Evolutionary conservation across 2,888 invertebrate genomes (phyloP), one percentile per base, ranked within the genome.

Genomic region (Gastracanthus pulcherrimus): DNA sequence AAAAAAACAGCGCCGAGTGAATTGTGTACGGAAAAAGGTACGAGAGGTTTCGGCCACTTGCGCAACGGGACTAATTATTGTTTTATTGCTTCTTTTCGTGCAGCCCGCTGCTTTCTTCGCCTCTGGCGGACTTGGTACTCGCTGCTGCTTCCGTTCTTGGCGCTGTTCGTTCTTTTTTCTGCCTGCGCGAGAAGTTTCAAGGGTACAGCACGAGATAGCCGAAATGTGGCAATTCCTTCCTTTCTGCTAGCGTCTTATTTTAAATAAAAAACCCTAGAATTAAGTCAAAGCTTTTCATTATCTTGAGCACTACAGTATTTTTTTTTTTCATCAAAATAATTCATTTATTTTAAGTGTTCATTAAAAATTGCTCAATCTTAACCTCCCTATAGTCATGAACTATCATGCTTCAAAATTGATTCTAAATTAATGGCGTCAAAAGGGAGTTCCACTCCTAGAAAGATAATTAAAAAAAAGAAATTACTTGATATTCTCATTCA

Each of bases 11-110:
- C 16, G 19, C 3, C 2, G 19, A 6, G 3, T n/a, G 67, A 67
- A 9, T n/a, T 7, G 19, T 1, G 3, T 0, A 19, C 2, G 13
- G 23, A n/a, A n/a, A n/a, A n/a, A n/a, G 34, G n/a, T 41, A 41
- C 4, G 26, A 26, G n/a, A 66, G 34, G 45, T 29, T 19, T 19
- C 38, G 26, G n/a, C 58, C 45, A 26, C 31, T 26, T 23, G 48
- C 19, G 60, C n/a, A 72, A 78, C 71, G 38, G 66, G 38, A 38
- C 79, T 66, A 45, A 60, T 79, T 79, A 79, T 72, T 58, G 51
- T 71, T 79, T 79, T 79, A 72, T 64, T 72, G 45, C n/a, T n/a
- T n/a, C n/a, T n/a, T n/a, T n/a, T n/a, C n/a, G n/a, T n/a, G n/a
- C n/a, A n/a, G n/a, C n/a, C n/a, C n/a, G n/a, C n/a, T n/a, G n/a